Conservation (phyloP, 1,140 invertebrate genomes). For the Drosophila paulistorum region DNA sequence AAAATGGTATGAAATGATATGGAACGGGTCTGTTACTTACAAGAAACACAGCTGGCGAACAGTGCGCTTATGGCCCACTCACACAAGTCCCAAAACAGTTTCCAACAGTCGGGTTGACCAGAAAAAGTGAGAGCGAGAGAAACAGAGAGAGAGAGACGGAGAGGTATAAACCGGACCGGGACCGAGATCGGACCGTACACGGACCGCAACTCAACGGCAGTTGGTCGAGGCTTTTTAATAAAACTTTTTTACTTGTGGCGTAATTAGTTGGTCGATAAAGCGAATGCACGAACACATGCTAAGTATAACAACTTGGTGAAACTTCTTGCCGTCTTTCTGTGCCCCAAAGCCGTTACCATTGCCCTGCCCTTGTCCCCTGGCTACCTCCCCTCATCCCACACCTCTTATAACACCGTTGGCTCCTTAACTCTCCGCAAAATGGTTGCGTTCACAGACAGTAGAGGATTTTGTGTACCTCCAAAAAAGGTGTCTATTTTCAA, state of each 20-base stretch:
- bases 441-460: background rate
- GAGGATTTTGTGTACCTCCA: background rate
- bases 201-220: slow-evolving; percentile 7
- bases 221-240: slow-evolving; percentile 32
- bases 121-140: too few relatives aligned
- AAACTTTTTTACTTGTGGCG: slow-evolving; percentile 35
- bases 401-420: background rate
- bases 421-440: background rate
- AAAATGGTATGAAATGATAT: slow-evolving; percentile 1
- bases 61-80: slow-evolving; percentile 7
- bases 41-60: slow-evolving; percentile 11
- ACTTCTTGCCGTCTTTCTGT: slow-evolving; percentile 6
- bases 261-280: slow-evolving; percentile 36
- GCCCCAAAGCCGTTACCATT: slow-evolving; percentile 1
- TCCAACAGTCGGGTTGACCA: background rate
- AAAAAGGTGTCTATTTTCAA: too few relatives aligned
- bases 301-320: slow-evolving; percentile 24
- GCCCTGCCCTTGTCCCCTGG: background rate
- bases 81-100: slow-evolving; percentile 11
- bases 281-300: slow-evolving; percentile 33
- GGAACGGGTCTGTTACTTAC: slow-evolving; percentile 2
- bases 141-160: too few relatives aligned
- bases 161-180: background rate
- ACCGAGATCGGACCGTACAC: background rate
- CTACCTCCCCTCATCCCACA: background rate